Evolutionary conservation across 30 jellyfish, hydroid and myxozoan species (phyloP).

Genomic region (Hydractinia echinata): DNA sequence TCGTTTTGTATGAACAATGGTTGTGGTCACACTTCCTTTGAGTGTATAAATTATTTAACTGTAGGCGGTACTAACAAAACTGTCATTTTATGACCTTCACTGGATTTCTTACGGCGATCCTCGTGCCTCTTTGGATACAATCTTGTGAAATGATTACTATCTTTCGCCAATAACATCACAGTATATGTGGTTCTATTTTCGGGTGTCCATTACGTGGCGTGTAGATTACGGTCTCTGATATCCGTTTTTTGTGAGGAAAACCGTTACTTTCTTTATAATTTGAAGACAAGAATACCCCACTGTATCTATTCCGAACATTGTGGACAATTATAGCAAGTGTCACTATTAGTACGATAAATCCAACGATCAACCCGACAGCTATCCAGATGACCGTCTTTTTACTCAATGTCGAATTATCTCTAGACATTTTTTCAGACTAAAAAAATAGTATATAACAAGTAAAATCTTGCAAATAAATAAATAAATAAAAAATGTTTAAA

Average conservation of each 20-base stretch:
- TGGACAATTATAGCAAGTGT: constrained; percentile 71
- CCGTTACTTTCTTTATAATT: neutral
- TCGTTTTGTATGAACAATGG: no score
- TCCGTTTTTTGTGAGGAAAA: neutral
- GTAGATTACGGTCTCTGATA: neutral
- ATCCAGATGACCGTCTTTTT: constrained; percentile 70
- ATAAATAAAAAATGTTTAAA: no score
- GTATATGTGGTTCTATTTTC: constrained; percentile 2
- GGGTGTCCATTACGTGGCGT: neutral
- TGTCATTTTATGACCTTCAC: no score
- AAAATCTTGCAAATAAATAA: neutral
- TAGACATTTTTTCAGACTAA: neutral
- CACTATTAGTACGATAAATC: constrained; percentile 56
- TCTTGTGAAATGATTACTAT: no score
- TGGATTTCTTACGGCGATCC: no score
- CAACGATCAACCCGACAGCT: constrained; percentile 76
- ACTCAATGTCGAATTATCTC: constrained; percentile 23
- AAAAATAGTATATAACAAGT: neutral
- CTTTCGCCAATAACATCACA: neutral
- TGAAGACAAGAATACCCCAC: constrained; percentile 49
- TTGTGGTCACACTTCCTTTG: no score
- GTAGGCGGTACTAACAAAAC: no score
- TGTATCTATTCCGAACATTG: constrained; percentile 46
- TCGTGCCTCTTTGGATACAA: no score
- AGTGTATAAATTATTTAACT: no score